Percentiles rank a stretch among this genome's conserved stretches.
Evolutionary conservation across 1,140 invertebrate species (phyloP).

Genomic region (Meloidogyne floridensis): DNA sequence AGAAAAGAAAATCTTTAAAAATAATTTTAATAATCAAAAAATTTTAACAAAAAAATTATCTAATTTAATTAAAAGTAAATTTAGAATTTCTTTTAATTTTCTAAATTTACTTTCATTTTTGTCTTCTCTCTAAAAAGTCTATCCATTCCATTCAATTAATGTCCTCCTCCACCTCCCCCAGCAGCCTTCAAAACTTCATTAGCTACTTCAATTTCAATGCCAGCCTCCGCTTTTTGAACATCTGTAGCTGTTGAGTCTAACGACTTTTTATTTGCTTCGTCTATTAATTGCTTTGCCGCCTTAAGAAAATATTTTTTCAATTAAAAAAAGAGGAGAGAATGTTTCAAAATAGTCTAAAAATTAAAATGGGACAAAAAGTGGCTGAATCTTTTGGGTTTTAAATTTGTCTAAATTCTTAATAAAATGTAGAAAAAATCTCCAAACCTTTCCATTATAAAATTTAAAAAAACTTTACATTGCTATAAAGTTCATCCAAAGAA

Average conservation of each 20-base stretch:
- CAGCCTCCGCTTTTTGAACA: slow-evolving; percentile 59
- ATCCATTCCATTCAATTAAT: not conserved
- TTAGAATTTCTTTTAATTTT: not conserved
- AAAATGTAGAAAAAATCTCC: no score
- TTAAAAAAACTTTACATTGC: slow-evolving; percentile 54
- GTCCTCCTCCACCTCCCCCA: not conserved
- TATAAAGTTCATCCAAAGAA: slow-evolving; percentile 82
- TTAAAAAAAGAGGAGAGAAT: no score
- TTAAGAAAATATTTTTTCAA: not conserved
- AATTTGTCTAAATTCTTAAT: not conserved
- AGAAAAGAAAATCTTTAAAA: not conserved
- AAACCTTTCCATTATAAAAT: not conserved
- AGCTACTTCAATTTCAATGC: slow-evolving; percentile 59
- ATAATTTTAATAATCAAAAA: not conserved
- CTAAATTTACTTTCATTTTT: not conserved
- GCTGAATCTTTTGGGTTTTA: no score
- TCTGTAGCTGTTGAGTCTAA: slow-evolving; percentile 50
- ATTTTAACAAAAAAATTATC: slow-evolving; percentile 9
- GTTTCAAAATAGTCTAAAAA: no score
- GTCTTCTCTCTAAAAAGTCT: slow-evolving; percentile 39
- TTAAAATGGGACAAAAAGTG: no score
- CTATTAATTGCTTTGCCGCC: slow-evolving; percentile 41
- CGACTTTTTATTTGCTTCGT: slow-evolving; percentile 50
- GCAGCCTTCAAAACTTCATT: slow-evolving; percentile 59
- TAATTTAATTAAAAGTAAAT: not conserved